These are phyloP conservation scores for Sebastolobus altivelis DNA, from an alignment of 2,797 vertebrate genomes.

Conservation along the genomic window DNA sequence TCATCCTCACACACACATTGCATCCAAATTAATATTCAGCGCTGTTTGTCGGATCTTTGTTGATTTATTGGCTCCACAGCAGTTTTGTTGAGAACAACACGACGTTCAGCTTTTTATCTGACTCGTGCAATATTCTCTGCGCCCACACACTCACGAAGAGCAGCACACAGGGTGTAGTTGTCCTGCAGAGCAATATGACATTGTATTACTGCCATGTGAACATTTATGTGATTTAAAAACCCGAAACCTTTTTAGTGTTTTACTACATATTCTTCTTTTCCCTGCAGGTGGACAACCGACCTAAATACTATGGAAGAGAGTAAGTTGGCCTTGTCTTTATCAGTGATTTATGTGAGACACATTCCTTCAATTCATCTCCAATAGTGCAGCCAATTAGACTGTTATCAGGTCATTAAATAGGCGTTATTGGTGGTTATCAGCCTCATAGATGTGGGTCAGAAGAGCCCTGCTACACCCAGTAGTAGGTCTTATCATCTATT, in stretches of 20 bases:
- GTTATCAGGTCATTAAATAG: no score
- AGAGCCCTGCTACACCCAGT: no score
- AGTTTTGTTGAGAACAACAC: slow-evolving; percentile 56
- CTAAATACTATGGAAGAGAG: slow-evolving; percentile 99
- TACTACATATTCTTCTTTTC: slow-evolving; percentile 39
- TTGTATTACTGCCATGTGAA: not conserved
- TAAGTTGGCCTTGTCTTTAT: slow-evolving; percentile 82
- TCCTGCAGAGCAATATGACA: not conserved
- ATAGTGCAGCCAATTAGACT: not conserved
- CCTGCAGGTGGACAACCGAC: slow-evolving; percentile 94
- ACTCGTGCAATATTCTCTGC: slow-evolving; percentile 58
- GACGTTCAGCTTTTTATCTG: slow-evolving; percentile 49
- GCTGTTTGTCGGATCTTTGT: slow-evolving; percentile 26
- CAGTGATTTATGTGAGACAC: not conserved
- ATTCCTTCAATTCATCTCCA: not conserved
- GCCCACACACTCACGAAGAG: slow-evolving; percentile 28
- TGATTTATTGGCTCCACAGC: slow-evolving; percentile 73
- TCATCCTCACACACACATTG: not conserved
- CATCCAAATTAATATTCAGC: slow-evolving; percentile 52
- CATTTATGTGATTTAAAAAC: not conserved
- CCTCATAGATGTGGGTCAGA: no score
- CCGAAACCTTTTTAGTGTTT: not conserved
- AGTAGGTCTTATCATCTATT: no score
- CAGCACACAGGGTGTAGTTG: not conserved
- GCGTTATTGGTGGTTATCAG: no score